Evolutionary conservation across 2,888 invertebrate species (phyloP), one percentile per base, ranked within the genome.

Genomic region (Plebejus argus): DNA sequence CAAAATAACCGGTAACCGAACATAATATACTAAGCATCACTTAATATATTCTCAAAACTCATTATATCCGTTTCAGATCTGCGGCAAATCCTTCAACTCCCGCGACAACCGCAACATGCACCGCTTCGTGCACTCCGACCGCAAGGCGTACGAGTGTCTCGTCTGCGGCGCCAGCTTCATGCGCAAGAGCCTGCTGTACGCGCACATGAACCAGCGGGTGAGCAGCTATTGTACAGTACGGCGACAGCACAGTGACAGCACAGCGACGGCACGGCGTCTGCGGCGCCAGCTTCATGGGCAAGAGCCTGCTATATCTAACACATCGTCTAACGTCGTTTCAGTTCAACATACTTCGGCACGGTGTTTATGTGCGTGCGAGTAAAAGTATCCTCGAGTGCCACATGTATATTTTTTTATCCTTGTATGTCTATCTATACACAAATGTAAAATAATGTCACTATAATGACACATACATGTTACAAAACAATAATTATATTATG

Each of bases 91-190:
- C 76, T 98, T 98, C 91, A 97, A 96, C 86, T 97, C 97, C 12
- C 95, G 97, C 79, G 98, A 98, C 90, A 98, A 98, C 86, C 94
- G 97, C 79, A 97, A 98, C 91, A 97, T 97, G 12, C 98, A 98
- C 87, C 95, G 97, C 49, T 98, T 97, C 89, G 96, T 97, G 74
- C 98, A 98, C 90, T 97, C 97, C 84, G 97, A 97, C 86, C 97
- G 97, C 87, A 98, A 98, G 84, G 98, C 97, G 0, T 98, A 97
- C 89, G 97, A 97, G 88, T 98, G 98, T 85, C 90, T 96, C 79
- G 95, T 96, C 7, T 98, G 98, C 85, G 97, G 97, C 4, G 95
- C 96, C 82, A 97, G 97, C 0, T 98, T 96, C 85, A 98, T 98
- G 97, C 92, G 98, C 12, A 97, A 97, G 84, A 97, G 97, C 3